Base-by-base conservation (phyloP, 2,888 invertebrate species). In the Endotricha flammealis region DNA sequence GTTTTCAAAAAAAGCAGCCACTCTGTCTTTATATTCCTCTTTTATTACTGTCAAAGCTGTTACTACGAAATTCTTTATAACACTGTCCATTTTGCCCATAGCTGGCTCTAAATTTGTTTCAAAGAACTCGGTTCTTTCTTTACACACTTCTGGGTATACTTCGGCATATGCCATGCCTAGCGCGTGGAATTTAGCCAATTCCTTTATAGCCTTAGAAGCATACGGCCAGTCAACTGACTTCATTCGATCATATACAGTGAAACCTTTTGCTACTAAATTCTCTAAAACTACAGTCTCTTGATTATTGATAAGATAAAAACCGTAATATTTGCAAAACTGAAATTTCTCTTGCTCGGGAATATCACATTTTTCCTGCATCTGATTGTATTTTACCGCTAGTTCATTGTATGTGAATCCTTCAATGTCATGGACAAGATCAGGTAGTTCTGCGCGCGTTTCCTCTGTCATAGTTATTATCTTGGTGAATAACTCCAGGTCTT, bases 131-230 rank as follows among this genome's bases (percentile, higher is more conserved):
- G 42, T 38, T 0, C 47, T 41, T 17, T 32, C 23, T 0, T 47
- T 42, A 14, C 62, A 67, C 5, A 54, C 48, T 7, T 53, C 59
- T 0, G 76, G 77, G 10, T 69, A 48, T 25, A 73, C 64, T 7
- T 65, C 63, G 23, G 62, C 58, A 22, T 67, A 63, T 0, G 72
- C 73, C 5, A 77, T 71, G 0, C 77, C 77, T 6, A 77, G 41
- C 0, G 79, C 79, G 37, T 82, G 82, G 38, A 75, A 72, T 25
- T 57, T 61, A 0, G 78, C 78, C 8, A 78, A 42, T 1, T 42
- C 44, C 11, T 61, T 47, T 0, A 72, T 48, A 0, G 72, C 57
- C 1, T 55, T 42, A 0, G 62, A 42, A 0, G 68, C 61, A 14
- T 73, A 68, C 2, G 65, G 58, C 58, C 66, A 65, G 27, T 70